Conservation (phyloP, 2,888 invertebrate species). For the Heliothis peltigera region DNA sequence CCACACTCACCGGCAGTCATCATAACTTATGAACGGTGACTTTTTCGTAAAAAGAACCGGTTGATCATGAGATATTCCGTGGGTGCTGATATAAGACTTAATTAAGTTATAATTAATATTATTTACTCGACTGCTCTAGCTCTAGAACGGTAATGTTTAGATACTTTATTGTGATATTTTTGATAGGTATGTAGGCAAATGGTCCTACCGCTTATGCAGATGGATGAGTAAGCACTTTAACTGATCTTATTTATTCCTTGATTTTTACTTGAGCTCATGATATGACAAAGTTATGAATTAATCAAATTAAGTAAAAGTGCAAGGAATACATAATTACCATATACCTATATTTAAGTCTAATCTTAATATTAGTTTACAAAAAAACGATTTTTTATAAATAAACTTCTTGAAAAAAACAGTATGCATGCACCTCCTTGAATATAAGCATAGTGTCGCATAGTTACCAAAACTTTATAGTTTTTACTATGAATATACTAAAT, state of each 20-base stretch:
- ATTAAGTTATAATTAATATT: slow-evolving; percentile 28
- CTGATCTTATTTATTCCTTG: slow-evolving; percentile 62
- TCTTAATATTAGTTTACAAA: neutral
- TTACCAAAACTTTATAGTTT: slow-evolving; percentile 38
- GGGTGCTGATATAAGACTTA: slow-evolving; percentile 33
- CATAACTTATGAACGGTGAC: slow-evolving; percentile 29
- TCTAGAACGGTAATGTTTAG: slow-evolving; percentile 35
- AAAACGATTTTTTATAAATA: neutral
- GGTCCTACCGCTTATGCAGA: slow-evolving; percentile 10
- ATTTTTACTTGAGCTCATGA: slow-evolving; percentile 73
- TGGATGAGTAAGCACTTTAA: neutral
- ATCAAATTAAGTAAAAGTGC: slow-evolving; percentile 69
- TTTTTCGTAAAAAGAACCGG: slow-evolving; percentile 37
- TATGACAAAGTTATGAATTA: slow-evolving; percentile 6
- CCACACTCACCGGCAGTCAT: slow-evolving; percentile 1
- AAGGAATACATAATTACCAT: slow-evolving; percentile 53
- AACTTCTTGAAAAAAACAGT: neutral
- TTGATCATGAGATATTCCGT: slow-evolving; percentile 40
- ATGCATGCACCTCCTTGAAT: too few species aligned
- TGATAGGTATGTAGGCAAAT: slow-evolving; percentile 38
- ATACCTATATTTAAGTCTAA: neutral
- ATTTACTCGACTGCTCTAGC: slow-evolving; percentile 1
- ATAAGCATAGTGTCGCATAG: slow-evolving; percentile 17
- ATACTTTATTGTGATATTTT: slow-evolving; percentile 67
- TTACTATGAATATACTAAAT: neutral